A percentile compares a stretch with the other conserved stretches of the same genome.
Evolutionary conservation across 2,797 vertebrate species (phyloP).

Genomic region (Esox masquinongy): DNA sequence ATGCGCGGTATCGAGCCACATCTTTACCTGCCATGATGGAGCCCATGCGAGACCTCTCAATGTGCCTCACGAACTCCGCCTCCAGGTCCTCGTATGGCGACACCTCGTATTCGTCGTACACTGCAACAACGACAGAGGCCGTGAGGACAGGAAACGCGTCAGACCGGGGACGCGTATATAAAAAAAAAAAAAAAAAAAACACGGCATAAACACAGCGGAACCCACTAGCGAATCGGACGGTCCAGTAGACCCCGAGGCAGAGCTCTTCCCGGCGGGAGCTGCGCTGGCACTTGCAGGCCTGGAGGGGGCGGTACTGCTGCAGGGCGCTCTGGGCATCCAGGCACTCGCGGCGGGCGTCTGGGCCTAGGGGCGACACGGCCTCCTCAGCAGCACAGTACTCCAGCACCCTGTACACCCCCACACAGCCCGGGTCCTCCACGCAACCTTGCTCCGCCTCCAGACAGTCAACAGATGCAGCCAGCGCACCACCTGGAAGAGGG

Average conservation of each 20-base stretch:
- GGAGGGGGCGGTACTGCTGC: conserved; percentile 77
- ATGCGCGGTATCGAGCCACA: not conserved
- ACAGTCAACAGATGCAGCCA: conserved; percentile 75
- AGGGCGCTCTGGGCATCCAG: conserved; percentile 79
- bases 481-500: conserved; percentile 51
- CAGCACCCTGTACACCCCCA: conserved; percentile 76
- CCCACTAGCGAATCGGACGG: conserved; percentile 76
- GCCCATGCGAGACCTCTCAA: conserved; percentile 81
- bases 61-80: conserved; percentile 79
- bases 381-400: conserved; percentile 78
- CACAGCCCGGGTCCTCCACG: conserved; percentile 76
- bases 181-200: conserved; percentile 19
- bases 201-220: conserved; percentile 28
- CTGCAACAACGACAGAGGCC: conserved; percentile 56
- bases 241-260: conserved; percentile 88
- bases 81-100: conserved; percentile 86
- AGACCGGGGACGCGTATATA: not conserved
- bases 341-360: conserved; percentile 73
- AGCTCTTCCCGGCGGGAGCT: conserved; percentile 84
- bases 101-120: conserved; percentile 82
- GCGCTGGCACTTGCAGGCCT: conserved; percentile 86
- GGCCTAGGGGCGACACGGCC: conserved; percentile 64
- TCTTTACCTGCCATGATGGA: conserved; percentile 81
- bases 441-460: conserved; percentile 81
- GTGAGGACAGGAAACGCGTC: not conserved